phyloP scores from a whole-genome alignment of 2,113 vertebrate species.

The Brevimyrus niger region DNA sequence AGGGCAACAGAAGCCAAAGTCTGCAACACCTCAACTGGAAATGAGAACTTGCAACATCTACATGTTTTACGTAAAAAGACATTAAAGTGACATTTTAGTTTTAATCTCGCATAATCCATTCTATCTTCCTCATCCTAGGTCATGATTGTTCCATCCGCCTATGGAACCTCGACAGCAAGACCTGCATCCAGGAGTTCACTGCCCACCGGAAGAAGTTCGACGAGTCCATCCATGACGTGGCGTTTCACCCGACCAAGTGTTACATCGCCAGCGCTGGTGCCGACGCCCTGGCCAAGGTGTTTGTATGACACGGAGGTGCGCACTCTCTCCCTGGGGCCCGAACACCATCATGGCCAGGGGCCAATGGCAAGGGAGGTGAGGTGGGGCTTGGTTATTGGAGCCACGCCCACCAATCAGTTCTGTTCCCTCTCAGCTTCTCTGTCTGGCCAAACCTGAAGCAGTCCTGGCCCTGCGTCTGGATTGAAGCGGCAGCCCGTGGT shows the following conservation, averaged over 20 bases:
- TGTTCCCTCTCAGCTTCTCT: constrained; percentile 34
- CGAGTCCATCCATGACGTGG: constrained; percentile 95
- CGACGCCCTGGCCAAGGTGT: constrained; percentile 97
- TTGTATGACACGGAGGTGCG: constrained; percentile 77
- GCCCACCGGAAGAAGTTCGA: constrained; percentile 97
- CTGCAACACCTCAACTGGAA: neutral
- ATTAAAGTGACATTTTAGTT: neutral
- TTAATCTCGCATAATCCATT: neutral
- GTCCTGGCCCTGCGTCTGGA: constrained; percentile 40
- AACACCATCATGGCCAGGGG: constrained; percentile 58
- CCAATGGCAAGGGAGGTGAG: constrained; percentile 48
- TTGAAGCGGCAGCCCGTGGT: constrained; percentile 49
- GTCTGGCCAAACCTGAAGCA: constrained; percentile 16
- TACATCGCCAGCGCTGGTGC: constrained; percentile 97
- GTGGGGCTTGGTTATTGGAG: constrained; percentile 42
- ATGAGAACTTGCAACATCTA: neutral
- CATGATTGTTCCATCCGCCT: constrained; percentile 97
- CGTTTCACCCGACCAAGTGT: constrained; percentile 95
- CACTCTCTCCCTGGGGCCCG: constrained; percentile 49
- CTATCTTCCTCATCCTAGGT: constrained; percentile 58
- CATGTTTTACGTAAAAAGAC: neutral
- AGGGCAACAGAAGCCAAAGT: neutral
- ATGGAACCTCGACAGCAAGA: constrained; percentile 99
- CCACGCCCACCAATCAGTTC: constrained; percentile 22
- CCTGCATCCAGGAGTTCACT: constrained; percentile 98